phyloP scores from a whole-genome alignment of 1,140 invertebrate species.

The Procambarus clarkii region DNA sequence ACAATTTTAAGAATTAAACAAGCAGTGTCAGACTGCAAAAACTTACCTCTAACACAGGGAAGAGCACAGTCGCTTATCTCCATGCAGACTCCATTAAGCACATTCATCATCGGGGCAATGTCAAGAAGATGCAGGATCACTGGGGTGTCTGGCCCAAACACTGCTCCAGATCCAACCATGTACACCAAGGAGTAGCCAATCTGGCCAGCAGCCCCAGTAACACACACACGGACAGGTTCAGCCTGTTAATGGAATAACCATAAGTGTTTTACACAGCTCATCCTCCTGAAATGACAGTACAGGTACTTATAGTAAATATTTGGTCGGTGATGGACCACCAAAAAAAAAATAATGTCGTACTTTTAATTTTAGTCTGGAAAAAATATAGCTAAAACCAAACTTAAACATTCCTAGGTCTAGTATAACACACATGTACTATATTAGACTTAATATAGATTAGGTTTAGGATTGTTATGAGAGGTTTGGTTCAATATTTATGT shows the following conservation, averaged over 20 bases:
- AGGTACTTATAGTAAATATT: too few relatives aligned
- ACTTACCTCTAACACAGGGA: slow-evolving; percentile 85
- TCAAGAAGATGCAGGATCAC: slow-evolving; percentile 94
- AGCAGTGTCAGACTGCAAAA: slow-evolving; percentile 46
- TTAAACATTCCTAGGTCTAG: too few relatives aligned
- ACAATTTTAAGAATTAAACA: background rate
- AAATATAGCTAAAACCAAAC: too few relatives aligned
- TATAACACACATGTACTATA: too few relatives aligned
- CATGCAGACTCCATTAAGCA: slow-evolving; percentile 97
- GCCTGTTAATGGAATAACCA: slow-evolving; percentile 76
- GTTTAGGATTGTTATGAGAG: too few relatives aligned
- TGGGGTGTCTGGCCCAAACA: slow-evolving; percentile 94
- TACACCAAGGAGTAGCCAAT: slow-evolving; percentile 98
- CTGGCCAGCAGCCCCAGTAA: slow-evolving; percentile 98
- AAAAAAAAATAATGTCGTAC: too few relatives aligned
- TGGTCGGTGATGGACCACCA: too few relatives aligned
- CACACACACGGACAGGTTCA: slow-evolving; percentile 92
- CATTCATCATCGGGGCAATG: slow-evolving; percentile 95
- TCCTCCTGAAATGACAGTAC: too few relatives aligned
- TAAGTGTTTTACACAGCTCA: too few relatives aligned
- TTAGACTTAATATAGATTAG: too few relatives aligned
- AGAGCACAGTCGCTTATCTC: slow-evolving; percentile 97
- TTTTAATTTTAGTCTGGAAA: too few relatives aligned
- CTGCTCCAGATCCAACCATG: slow-evolving; percentile 95
- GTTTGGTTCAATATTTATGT: too few relatives aligned